Percentiles rank a stretch among this genome's conserved stretches.
Conservation (phyloP, 2,113 vertebrate genomes). For the Fulica atra region DNA sequence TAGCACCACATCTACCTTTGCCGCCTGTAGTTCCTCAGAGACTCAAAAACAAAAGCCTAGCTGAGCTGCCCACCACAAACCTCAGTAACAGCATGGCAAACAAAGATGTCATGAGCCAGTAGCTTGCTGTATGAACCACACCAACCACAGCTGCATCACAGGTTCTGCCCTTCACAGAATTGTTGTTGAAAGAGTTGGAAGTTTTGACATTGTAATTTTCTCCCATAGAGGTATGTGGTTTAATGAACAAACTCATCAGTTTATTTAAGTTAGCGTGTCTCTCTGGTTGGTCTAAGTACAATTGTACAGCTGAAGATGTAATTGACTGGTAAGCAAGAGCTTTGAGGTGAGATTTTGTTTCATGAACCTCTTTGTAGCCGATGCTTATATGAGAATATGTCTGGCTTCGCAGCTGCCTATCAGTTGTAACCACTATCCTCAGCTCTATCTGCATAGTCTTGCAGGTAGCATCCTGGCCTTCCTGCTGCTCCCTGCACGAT, state of each 20-base stretch:
- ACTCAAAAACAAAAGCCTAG: neutral
- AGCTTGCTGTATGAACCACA: neutral
- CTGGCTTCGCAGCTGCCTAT: neutral
- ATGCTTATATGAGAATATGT: accelerated
- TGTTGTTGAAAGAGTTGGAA: neutral
- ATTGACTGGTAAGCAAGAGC: neutral
- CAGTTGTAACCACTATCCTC: neutral
- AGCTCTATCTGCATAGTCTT: neutral
- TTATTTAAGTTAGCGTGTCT: neutral
- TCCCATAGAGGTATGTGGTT: neutral
- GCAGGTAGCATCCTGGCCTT: neutral
- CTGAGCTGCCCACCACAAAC: neutral
- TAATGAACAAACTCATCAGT: neutral
- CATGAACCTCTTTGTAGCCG: neutral
- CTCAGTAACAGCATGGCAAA: neutral
- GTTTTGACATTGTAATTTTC: neutral
- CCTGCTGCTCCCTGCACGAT: neutral
- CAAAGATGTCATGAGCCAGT: neutral
- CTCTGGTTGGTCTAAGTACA: neutral
- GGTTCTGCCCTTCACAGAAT: neutral
- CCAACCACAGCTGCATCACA: neutral
- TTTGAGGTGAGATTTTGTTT: neutral
- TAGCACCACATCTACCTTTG: neutral
- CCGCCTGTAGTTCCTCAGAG: neutral
- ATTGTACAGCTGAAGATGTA: neutral